Evolutionary conservation across 2,888 invertebrate genomes (phyloP), one percentile per base, ranked within the genome.

Genomic region (Andrena camellia): DNA sequence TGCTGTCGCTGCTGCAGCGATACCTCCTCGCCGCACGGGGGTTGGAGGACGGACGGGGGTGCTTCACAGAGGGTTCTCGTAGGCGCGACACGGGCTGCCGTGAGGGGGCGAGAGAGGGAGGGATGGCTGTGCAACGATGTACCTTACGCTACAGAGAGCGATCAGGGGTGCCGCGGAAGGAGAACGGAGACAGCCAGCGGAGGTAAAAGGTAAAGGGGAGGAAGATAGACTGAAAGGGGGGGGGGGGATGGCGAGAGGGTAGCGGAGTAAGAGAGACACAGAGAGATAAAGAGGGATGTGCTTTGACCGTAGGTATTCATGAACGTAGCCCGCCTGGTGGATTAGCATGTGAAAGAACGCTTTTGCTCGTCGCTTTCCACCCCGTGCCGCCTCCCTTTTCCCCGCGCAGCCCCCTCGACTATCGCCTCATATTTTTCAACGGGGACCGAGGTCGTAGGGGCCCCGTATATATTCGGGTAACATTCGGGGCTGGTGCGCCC

Each of bases 331-430:
- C 88, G 90, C 88, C 90, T 90, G 90, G 84, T 87, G 91, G 91
- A 93, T 93, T 93, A 93, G 92, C 93, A 93, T 93, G 93, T 93
- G 93, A 93, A 93, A 93, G 93, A 93, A 92, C 92, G 92, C 92
- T 92, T 42, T 92, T 91, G 91, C 91, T 87, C 91, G 87, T 89
- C 89, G 90, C 90, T 91, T 90, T 90, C 89, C 89, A 88, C 87
- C 86, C 83, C 80, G 84, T 84, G 83, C 71, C 71, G 62, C 77
- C 78, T 70, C 64, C 69, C 82, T 76, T 62, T 71, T 78, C 69
- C 60, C 70, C 77, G 74, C 72, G 67, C 81, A 60, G 72, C 67
- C 35, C 82, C 77, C 73, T 77, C 87, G 71, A 73, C 79, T 78
- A 80, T 76, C 79, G 78, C 81, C 84, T 88, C 86, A 84, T 88